phyloP scores from a whole-genome alignment of 2,797 vertebrate genomes.

The Phoxinus dragarum region DNA sequence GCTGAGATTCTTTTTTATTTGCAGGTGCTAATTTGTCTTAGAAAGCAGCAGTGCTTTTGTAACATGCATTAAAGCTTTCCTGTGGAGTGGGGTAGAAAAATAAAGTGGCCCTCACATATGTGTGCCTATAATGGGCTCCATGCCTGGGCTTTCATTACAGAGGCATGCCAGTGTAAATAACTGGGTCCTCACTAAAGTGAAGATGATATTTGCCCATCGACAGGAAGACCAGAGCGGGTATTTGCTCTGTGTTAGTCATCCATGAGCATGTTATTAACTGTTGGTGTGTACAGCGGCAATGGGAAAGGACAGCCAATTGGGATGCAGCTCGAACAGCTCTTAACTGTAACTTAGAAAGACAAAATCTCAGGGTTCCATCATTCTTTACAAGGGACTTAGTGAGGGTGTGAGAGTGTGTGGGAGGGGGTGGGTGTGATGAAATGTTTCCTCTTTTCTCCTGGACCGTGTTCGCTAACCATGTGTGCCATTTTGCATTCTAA shows the following conservation, averaged over 20 bases:
- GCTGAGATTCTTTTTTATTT: background rate
- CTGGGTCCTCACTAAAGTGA: conserved; percentile 73
- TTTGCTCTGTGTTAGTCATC: conserved; percentile 64
- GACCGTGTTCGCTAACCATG: conserved; percentile 55
- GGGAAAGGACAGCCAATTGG: background rate
- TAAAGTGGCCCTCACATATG: background rate
- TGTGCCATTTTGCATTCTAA: conserved; percentile 70
- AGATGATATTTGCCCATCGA: conserved; percentile 76
- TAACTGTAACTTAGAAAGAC: conserved; percentile 36
- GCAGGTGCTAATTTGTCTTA: conserved; percentile 15
- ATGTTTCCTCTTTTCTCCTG: conserved; percentile 52
- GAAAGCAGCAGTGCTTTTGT: conserved; percentile 12
- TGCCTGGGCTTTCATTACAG: conserved; percentile 70
- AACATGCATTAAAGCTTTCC: conserved; percentile 13
- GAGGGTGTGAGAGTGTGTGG: conserved; percentile 25
- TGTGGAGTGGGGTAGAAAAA: background rate
- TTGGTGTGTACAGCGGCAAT: background rate
- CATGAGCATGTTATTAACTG: conserved; percentile 33
- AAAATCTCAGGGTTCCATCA: conserved; percentile 38
- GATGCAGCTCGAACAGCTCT: background rate
- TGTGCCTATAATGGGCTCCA: conserved; percentile 44
- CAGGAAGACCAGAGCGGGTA: conserved; percentile 66
- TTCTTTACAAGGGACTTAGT: conserved; percentile 16
- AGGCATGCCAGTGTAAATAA: conserved; percentile 77
- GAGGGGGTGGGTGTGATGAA: conserved; percentile 47